A percentile compares a stretch with the other conserved stretches of the same genome.
phyloP scores from a whole-genome alignment of 2,888 invertebrate species.

The Oxytorus armatus region DNA sequence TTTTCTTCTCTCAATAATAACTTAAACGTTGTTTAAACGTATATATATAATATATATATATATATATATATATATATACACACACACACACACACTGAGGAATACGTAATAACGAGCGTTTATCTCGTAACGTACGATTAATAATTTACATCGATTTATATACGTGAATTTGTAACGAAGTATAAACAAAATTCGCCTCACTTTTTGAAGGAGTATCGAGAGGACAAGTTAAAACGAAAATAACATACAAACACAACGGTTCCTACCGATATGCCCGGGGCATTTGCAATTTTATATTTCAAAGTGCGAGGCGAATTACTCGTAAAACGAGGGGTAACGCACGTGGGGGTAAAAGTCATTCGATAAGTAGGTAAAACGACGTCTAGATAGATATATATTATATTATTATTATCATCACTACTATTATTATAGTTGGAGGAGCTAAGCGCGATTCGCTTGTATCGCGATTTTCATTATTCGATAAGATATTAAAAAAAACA shows the following conservation, averaged over 20 bases:
- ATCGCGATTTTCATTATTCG: constrained; percentile 46
- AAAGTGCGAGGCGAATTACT: constrained; percentile 40
- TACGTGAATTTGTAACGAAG: constrained; percentile 53
- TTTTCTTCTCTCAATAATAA: constrained; percentile 29
- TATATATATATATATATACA: too few species aligned
- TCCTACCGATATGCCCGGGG: constrained; percentile 66
- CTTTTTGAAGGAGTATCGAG: constrained; percentile 18
- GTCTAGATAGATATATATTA: constrained; percentile 58
- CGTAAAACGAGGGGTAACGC: constrained; percentile 38
- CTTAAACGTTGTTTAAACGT: constrained; percentile 39
- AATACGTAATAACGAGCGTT: constrained; percentile 22
- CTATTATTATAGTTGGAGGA: constrained; percentile 41
- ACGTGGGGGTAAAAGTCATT: constrained; percentile 65
- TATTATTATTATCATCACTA: constrained; percentile 30
- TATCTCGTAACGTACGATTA: constrained; percentile 31
- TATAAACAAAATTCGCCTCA: constrained; percentile 15
- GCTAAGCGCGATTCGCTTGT: constrained; percentile 18
- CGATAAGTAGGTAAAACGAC: constrained; percentile 61
- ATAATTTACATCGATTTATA: constrained; percentile 55
- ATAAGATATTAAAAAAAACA: constrained; percentile 23
- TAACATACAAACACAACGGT: constrained; percentile 51
- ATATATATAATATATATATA: too few species aligned
- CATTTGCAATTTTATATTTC: constrained; percentile 66
- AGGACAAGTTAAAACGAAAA: constrained; percentile 5
- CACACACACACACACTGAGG: neutral